phyloP scores from a whole-genome alignment of 2,888 invertebrate genomes.

The Trissoscelio sp. region DNA sequence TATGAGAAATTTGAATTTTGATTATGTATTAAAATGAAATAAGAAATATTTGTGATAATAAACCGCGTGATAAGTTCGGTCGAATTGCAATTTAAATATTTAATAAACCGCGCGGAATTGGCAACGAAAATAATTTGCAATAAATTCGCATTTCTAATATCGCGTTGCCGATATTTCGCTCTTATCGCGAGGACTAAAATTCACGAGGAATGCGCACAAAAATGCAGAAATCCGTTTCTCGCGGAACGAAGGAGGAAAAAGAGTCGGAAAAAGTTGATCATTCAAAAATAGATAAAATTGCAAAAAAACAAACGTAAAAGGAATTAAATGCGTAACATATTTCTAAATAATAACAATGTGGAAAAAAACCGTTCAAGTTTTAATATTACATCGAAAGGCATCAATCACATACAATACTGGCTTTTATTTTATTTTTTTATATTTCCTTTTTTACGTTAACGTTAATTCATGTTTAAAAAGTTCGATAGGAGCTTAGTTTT shows the following conservation, averaged over 20 bases:
- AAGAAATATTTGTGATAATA: not conserved
- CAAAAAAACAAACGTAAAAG: not conserved
- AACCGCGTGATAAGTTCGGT: not conserved
- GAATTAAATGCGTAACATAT: not conserved
- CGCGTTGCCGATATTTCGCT: conserved; percentile 46
- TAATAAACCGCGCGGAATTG: conserved; percentile 35
- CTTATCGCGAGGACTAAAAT: conserved; percentile 48
- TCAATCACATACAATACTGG: no score
- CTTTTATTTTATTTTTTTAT: no score
- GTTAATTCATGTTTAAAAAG: no score
- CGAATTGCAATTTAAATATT: conserved; percentile 23
- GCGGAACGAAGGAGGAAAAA: conserved; percentile 14
- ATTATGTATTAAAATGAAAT: no score
- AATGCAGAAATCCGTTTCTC: conserved; percentile 43
- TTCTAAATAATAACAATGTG: no score
- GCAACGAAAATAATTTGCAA: conserved; percentile 46
- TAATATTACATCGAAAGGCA: no score
- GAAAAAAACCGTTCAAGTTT: no score
- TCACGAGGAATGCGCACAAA: conserved; percentile 39
- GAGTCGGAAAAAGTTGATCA: not conserved
- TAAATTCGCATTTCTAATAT: conserved; percentile 58
- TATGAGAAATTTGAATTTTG: no score
- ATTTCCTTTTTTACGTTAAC: no score
- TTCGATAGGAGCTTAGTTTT: no score
- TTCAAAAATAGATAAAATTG: conserved; percentile 22